Evolutionary conservation across 2,888 invertebrate genomes (phyloP).

Genomic region (Dynastes maya): DNA sequence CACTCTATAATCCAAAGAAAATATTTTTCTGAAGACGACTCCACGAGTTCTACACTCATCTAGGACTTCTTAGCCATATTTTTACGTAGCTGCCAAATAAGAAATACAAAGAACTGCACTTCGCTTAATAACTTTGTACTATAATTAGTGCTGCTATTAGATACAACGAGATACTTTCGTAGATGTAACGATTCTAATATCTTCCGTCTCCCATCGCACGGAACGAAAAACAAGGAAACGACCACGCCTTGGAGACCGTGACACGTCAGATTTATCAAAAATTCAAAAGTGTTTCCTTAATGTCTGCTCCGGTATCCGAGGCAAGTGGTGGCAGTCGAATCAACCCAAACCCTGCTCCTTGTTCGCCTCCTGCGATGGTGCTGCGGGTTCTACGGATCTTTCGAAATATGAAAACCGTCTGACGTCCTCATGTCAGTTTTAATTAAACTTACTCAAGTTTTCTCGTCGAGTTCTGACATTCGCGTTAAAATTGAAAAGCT

Average conservation of each 20-base stretch:
- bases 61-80: too few species aligned
- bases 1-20: too few species aligned
- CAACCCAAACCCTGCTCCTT: background rate
- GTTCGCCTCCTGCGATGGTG: background rate
- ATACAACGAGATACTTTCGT: too few species aligned
- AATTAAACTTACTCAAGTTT: conserved; percentile 61
- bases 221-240: background rate
- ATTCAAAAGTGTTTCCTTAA: conserved; percentile 43
- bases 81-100: too few species aligned
- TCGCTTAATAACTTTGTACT: too few species aligned
- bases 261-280: conserved; percentile 43
- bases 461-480: conserved; percentile 60
- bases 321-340: background rate
- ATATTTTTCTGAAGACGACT: too few species aligned
- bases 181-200: too few species aligned
- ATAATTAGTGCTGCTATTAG: too few species aligned
- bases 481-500: conserved; percentile 60
- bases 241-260: background rate
- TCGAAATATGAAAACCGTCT: conserved; percentile 55
- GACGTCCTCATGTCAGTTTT: conserved; percentile 59
- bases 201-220: too few species aligned
- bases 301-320: conserved; percentile 7
- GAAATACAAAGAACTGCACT: too few species aligned
- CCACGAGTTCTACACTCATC: too few species aligned
- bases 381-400: conserved; percentile 6